Base-by-base conservation (phyloP, 2,797 vertebrate species). In the Tinamus major region DNA sequence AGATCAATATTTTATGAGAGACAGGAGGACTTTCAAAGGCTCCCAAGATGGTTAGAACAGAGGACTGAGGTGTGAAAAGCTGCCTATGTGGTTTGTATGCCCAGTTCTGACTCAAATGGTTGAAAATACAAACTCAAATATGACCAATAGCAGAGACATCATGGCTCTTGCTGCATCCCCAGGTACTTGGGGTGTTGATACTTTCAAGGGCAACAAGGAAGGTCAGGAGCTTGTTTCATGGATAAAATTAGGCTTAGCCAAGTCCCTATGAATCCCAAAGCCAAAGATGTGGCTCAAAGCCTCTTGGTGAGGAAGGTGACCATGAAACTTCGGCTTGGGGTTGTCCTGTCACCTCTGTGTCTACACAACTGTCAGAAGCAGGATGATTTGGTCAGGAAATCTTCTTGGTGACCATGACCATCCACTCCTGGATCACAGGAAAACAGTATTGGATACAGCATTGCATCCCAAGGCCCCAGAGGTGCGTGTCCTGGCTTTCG, bases 101-200 rank as follows among this genome's bases (percentile, higher is more conserved):
- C 19, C 29, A 58, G 18, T 42, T 15, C 67, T 61, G 7, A 51
- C 44, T 61, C 55, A 55, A 79, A 24, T 5, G 13, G 3, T 31
- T 79, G 74, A 69, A 62, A 71, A 76, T 26, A 20, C 9, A 37
- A 20, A 44, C 24, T 33, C 0, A 1, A 42, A 55, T 24, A 10
- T 5, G 24, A 18, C 10, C 41, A 26, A 51, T 18, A 75, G 24
- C 19, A 17, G 3, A 67, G 48, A 39, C 23, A 49, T 29, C n/a
- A 9, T 19, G 24, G 14, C 37, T 49, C 0, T 0, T 0, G 5
- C 35, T 49, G 39, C 24, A 29, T 70, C 65, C 44, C 51, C 63
- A 70, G 7, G 27, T 7, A 31, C 35, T 29, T 27, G 4, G 39
- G 44, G 13, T 12, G 13, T 6, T 64, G 41, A 21, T 12, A 17